Percentiles rank a stretch among this genome's conserved stretches.
phyloP scores from a whole-genome alignment of 2,797 vertebrate species.

The Chelon labrosus region DNA sequence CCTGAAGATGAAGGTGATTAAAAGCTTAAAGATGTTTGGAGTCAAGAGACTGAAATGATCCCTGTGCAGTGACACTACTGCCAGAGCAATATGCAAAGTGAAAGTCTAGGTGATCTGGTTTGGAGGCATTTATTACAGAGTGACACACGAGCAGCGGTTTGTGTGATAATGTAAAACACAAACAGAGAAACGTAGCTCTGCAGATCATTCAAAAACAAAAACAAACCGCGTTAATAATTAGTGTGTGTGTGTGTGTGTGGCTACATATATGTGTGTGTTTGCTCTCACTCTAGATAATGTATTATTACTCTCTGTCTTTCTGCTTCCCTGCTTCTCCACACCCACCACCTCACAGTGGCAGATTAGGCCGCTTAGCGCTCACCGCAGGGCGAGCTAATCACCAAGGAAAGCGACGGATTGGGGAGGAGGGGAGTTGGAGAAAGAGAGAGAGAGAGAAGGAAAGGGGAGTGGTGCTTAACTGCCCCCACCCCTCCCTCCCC shows the following conservation, averaged over 20 bases:
- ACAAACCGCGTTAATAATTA: conserved; percentile 22
- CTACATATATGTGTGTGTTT: conserved; percentile 26
- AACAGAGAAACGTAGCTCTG: conserved; percentile 7
- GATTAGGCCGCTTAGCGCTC: conserved; percentile 82
- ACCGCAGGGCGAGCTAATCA: conserved; percentile 82
- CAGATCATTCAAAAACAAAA: conserved; percentile 34
- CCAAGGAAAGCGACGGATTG: conserved; percentile 53
- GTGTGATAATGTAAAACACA: conserved; percentile 25
- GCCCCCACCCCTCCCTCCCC: conserved; percentile 42
- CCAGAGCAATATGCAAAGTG: background rate
- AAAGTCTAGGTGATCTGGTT: conserved; percentile 10
- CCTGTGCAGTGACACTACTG: conserved; percentile 1
- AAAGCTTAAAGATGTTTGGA: background rate
- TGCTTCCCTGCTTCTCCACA: conserved; percentile 55
- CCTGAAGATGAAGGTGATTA: too few species aligned
- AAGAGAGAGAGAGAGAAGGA: conserved; percentile 1
- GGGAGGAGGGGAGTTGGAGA: background rate
- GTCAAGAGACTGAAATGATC: conserved; percentile 8
- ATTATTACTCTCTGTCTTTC: conserved; percentile 36
- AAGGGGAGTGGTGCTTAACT: conserved; percentile 47
- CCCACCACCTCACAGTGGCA: conserved; percentile 67
- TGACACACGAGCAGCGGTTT: background rate
- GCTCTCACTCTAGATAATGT: conserved; percentile 24
- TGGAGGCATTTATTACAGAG: conserved; percentile 6
- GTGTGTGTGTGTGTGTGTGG: conserved; percentile 12